phyloP scores from a whole-genome alignment of 2,113 vertebrate species.

The Tragelaphus buxtoni region DNA sequence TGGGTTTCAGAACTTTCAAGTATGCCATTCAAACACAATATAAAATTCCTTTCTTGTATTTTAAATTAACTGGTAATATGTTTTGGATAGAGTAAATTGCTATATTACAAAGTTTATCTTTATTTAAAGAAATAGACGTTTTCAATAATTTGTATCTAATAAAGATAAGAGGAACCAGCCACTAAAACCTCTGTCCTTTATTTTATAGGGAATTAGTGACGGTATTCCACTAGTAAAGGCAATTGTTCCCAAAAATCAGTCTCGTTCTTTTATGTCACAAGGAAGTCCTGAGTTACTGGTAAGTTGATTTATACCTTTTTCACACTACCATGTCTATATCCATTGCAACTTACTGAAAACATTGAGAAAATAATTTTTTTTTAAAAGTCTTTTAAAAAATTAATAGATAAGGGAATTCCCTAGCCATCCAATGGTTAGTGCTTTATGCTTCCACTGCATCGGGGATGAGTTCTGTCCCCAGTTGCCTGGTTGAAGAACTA shows the following conservation, averaged over 20 bases:
- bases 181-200: conserved; percentile 50
- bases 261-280: conserved; percentile 97
- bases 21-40: not conserved
- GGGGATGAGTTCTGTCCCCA: not conserved
- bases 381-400: not conserved
- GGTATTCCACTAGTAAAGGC: conserved; percentile 92
- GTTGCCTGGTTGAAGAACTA: not conserved
- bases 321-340: not conserved
- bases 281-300: conserved; percentile 97
- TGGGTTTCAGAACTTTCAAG: not conserved
- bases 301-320: conserved; percentile 72
- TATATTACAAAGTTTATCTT: not conserved
- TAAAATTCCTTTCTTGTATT: conserved; percentile 28
- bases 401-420: not conserved
- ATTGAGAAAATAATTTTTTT: not conserved
- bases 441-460: not conserved
- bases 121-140: conserved; percentile 38
- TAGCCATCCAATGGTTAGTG: not conserved
- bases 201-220: conserved; percentile 93
- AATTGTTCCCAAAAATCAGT: conserved; percentile 93
- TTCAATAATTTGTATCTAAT: not conserved
- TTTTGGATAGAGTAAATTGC: conserved; percentile 19
- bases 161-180: not conserved
- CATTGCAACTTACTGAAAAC: not conserved
- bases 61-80: not conserved